Evolutionary conservation across 2,113 vertebrate genomes (phyloP), one percentile per base, ranked within the genome.

Genomic region (Carettochelys insculpta): DNA sequence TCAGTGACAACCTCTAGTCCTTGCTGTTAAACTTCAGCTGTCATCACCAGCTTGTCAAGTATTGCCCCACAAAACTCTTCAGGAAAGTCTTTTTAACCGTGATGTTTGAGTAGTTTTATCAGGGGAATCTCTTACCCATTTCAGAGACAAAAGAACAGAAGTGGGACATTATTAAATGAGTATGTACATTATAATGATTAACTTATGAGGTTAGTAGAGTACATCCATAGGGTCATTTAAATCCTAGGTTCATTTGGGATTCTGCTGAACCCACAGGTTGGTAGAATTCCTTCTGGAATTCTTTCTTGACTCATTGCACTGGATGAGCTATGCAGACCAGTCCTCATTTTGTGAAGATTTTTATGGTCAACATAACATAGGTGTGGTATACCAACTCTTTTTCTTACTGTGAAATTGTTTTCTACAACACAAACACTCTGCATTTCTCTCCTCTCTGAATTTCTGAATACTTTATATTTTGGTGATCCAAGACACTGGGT

Each of bases 231-330:
- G 83, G 87, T 86, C 92, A 86, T 87, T 95, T 90, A 82, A 90
- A 76, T 88, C 88, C 58, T 92, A 52, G 58, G 76, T 93, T 94
- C 76, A 86, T 94, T 93, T 90, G 87, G 54, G 56, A 82, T 91
- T 93, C 92, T 94, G 90, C 95, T 93, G 90, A 94, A 89, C 65
- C 56, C 24, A 29, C 86, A 93, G 89, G 92, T 77, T 85, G 73
- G 45, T 65, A 27, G 45, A 65, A 65, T n/a, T 48, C 43, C n/a
- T 58, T 50, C 56, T 38, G 34, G 48, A 88, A 48, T 48, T 86
- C 83, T 80, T 61, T n/a, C 86, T 93, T 93, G 84, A 92, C 92
- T 86, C 76, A 31, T 94, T 89, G 58, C 68, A 76, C 38, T 92
- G 41, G 41, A 71, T 92, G 87, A 95, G 81, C 25, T 81, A 73